Evolutionary conservation across 92 coral and sea anemone species (phyloP), one percentile per base, ranked within the genome.

Genomic region (Scolanthus callimorphus): DNA sequence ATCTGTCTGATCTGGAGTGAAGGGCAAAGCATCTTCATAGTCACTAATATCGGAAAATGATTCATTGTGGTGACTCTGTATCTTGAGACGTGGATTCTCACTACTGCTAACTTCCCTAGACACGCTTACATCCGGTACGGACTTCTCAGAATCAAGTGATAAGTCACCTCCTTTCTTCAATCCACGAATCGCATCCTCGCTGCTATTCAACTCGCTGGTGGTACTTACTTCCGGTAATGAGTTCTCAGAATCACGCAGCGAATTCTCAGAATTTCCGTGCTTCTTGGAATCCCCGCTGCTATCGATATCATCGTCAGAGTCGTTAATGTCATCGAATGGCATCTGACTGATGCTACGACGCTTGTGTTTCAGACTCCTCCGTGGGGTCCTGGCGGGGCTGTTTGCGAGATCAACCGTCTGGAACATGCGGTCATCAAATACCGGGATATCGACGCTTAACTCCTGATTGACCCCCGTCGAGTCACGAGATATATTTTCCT

Each of bases 341-440:
- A 29, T 21, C 38, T 68, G 70, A 27, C 76, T 69, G 22, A 69
- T 54, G 67, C 70, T 76, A 2, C 76, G 55, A 23, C 57, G 23
- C 30, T 24, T 59, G 11, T 20, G 24, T 30, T 31, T 74, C 3
- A 62, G 45, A 28, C 81, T 58, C 45, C 69, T 31, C 19, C 62
- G 71, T 0, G 64, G 26, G n/a, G 29, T 24, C 31, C 48, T 21
- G 34, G 10, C 48, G 17, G 27, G 41, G 17, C 31, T 39, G 37
- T 29, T 20, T 25, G 2, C 10, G n/a, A 65, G 15, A 25, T 41
- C 11, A 1, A 66, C 62, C 10, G 44, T 29, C 41, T 34, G 41
- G 41, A 34, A 34, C 41, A 34, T 6, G 8, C 41, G 6, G 41
- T 34, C 41, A 34, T 34, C 41, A 34, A 34, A 34, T 34, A 34